Evolutionary conservation across 30 jellyfish, hydroid and myxozoan genomes (phyloP), one percentile per base, ranked within the genome.

Genomic region (Chrysaora quinquecirrha): DNA sequence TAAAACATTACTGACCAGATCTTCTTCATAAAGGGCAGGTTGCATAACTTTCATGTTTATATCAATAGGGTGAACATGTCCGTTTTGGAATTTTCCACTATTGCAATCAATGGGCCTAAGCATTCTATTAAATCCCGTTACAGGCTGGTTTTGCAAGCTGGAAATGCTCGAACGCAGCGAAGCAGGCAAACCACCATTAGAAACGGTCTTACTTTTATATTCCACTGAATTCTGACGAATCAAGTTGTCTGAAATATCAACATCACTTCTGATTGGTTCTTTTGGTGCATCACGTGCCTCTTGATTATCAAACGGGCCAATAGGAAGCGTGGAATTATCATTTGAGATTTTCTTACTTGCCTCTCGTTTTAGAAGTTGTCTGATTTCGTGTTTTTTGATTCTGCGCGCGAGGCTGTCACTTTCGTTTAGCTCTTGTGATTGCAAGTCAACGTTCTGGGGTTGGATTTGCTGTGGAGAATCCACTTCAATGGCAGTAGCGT

Each of bases 391-490:
- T 38, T 48, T 80, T 50, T 67, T 65, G 2, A 80, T 71, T 30
- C 75, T 66, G 34, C 90, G 33, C 30, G 83, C 83, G 61, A 80
- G 50, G 30, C 84, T 80, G 31, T 80, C 90, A 58, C 90, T 50
- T 58, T 80, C 90, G n/a, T n/a, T n/a, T n/a, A n/a, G n/a, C n/a
- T 16, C 30, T n/a, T 80, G 73, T 52, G 9, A 12, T 52, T 19
- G 68, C 19, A 52, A 14, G 54, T 14, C 54, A 3, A 38, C 14
- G 6, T 6, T 6, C 6, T 38, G 11, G 6, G 54, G 11, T 38
- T 38, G 11, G 14, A 38, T 14, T 38, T 38, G 54, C 6, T 38
- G 54, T 3, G 11, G 6, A 38, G 14, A 6, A 38, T 38, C 54
- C 6, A 14, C 54, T 3, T 38, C 54, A 38, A 38, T 19, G n/a